Evolutionary conservation across 2,888 invertebrate genomes (phyloP).

Genomic region (Tetranychus truncatus): DNA sequence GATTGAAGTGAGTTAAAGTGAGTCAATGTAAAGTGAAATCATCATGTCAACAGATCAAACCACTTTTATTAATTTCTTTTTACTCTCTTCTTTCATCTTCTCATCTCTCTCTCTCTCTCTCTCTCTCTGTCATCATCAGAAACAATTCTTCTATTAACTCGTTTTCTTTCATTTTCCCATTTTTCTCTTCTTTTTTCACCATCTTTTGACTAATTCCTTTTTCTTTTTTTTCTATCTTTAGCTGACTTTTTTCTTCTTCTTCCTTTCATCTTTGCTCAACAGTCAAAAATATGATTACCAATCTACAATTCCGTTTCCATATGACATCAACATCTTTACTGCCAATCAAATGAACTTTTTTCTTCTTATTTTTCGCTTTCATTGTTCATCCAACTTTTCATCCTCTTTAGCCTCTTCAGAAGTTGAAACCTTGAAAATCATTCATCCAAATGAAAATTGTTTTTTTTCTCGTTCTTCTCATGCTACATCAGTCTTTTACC

Average conservation of each 20-base stretch:
- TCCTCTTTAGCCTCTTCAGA: too few relatives aligned
- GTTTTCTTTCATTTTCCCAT: not conserved
- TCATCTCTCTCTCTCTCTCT: slow-evolving; percentile 5
- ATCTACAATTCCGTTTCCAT: not conserved
- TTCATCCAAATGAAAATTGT: too few relatives aligned
- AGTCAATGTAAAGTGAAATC: not conserved
- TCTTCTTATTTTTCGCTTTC: not conserved
- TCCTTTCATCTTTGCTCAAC: too few relatives aligned
- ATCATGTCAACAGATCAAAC: not conserved
- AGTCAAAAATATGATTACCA: not conserved
- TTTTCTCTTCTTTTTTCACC: not conserved
- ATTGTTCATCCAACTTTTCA: not conserved
- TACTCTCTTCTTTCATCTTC: not conserved
- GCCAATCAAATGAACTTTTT: not conserved
- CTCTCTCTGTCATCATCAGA: not conserved
- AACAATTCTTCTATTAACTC: not conserved
- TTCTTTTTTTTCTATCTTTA: not conserved
- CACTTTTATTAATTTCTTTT: not conserved
- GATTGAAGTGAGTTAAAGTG: slow-evolving; percentile 2
- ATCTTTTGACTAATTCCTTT: not conserved
- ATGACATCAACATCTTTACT: not conserved
- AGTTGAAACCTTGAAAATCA: too few relatives aligned
- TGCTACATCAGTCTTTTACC: too few relatives aligned
- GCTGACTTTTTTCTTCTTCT: too few relatives aligned
- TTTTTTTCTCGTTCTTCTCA: too few relatives aligned